Percentiles rank a stretch among this genome's conserved stretches.
Conservation (phyloP, 2,888 invertebrate species). For the Ptychoptera albimana region DNA sequence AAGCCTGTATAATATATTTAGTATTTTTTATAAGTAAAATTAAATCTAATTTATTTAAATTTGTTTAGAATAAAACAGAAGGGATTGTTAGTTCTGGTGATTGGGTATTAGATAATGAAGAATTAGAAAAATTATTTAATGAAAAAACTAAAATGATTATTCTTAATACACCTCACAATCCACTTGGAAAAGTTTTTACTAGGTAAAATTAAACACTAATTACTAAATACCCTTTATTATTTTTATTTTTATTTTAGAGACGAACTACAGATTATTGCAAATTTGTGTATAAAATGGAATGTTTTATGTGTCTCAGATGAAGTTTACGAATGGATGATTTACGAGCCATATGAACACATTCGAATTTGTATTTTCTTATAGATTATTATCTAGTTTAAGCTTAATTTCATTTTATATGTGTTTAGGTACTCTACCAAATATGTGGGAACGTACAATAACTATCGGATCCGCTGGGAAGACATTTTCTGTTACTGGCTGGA, state of each 20-base stretch:
- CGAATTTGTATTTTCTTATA: slow-evolving; percentile 56
- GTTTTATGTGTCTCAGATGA: slow-evolving; percentile 89
- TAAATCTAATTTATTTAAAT: slow-evolving; percentile 2
- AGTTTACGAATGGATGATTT: slow-evolving; percentile 96
- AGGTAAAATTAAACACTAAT: not conserved
- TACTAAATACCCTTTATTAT: not conserved
- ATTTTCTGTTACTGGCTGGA: slow-evolving; percentile 96
- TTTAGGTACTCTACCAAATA: slow-evolving; percentile 74
- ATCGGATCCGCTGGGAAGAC: slow-evolving; percentile 97
- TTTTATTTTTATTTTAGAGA: slow-evolving; percentile 16
- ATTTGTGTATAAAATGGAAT: slow-evolving; percentile 83
- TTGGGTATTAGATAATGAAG: slow-evolving; percentile 74
- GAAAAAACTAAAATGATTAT: slow-evolving; percentile 85
- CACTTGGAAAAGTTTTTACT: slow-evolving; percentile 71
- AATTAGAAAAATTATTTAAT: slow-evolving; percentile 67
- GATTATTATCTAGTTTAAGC: not conserved
- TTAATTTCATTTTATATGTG: slow-evolving; percentile 4
- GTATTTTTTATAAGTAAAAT: slow-evolving; percentile 18
- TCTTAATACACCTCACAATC: slow-evolving; percentile 97
- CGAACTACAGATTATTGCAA: slow-evolving; percentile 64
- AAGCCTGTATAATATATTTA: slow-evolving; percentile 40
- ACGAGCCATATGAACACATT: slow-evolving; percentile 64
- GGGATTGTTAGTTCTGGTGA: slow-evolving; percentile 53
- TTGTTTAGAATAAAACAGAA: slow-evolving; percentile 18
- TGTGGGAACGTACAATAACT: slow-evolving; percentile 97